Conservation (phyloP, 2,888 invertebrate species). For the Tipula helvola region DNA sequence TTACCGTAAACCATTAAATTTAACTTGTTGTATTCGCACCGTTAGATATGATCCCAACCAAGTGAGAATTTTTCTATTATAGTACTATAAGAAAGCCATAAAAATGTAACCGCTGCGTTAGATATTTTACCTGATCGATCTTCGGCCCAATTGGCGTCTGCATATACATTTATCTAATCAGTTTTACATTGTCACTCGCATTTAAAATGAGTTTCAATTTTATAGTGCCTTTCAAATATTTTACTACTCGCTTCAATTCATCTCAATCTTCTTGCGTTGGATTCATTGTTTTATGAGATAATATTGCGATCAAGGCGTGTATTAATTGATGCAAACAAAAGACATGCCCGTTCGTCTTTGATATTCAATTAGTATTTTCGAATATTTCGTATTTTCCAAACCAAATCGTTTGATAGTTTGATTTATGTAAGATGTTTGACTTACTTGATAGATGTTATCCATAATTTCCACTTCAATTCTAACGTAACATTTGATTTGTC, state of each 20-base stretch:
- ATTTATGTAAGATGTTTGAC: no score
- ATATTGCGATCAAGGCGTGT: background rate
- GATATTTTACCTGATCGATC: conserved; percentile 22
- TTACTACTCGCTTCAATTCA: background rate
- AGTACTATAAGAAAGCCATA: no score
- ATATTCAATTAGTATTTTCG: background rate
- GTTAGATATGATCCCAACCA: no score
- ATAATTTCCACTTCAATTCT: no score
- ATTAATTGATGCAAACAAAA: background rate
- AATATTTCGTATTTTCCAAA: background rate
- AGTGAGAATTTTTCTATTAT: no score
- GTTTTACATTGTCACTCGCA: no score
- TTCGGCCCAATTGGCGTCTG: conserved; percentile 27
- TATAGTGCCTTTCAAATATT: no score
- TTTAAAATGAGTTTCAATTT: no score
- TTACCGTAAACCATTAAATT: no score
- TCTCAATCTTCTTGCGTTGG: background rate
- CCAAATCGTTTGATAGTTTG: background rate
- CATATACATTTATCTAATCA: conserved; percentile 19
- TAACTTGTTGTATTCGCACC: no score
- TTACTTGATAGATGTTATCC: no score
- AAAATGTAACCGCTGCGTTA: conserved; percentile 23
- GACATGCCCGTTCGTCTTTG: background rate
- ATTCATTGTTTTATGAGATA: background rate
- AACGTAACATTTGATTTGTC: background rate